Percentiles rank a stretch among this genome's conserved stretches.
These are phyloP conservation scores for Drosophila cardini DNA, from an alignment of 1,140 invertebrate genomes.

Conservation along the genomic window DNA sequence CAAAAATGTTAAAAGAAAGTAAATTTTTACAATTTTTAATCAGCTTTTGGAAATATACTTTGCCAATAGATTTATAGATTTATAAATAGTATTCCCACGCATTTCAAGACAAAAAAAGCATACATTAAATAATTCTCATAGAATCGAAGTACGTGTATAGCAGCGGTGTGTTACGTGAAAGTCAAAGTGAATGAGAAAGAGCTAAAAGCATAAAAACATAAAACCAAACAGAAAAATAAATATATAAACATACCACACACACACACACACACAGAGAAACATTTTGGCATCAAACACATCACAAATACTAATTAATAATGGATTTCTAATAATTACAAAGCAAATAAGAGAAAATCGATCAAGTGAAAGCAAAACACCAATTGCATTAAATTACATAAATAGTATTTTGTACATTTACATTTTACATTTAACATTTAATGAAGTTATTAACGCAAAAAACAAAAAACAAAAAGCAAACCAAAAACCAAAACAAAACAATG, in stretches of 20 bases:
- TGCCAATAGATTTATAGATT: neutral
- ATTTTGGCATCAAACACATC: neutral
- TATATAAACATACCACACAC: neutral
- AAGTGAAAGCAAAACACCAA: conserved; percentile 35
- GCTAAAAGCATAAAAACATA: conserved; percentile 4
- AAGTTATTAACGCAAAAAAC: conserved; percentile 17
- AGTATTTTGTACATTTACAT: conserved; percentile 45
- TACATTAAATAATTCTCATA: conserved; percentile 1
- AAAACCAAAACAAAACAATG: no score
- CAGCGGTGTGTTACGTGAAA: neutral
- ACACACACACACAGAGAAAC: neutral
- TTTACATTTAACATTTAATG: conserved; percentile 23
- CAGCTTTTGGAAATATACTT: neutral
- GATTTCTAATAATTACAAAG: conserved; percentile 41
- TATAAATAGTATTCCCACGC: neutral
- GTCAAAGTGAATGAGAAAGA: neutral
- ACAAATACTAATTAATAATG: conserved; percentile 7
- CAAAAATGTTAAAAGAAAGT: neutral
- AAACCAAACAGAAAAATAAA: conserved; percentile 6
- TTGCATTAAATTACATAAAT: conserved; percentile 19
- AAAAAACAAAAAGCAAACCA: no score
- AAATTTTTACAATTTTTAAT: neutral
- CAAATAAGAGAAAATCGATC: conserved; percentile 18
- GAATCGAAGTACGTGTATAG: conserved; percentile 3
- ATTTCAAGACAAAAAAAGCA: neutral